Evolutionary conservation across 2,797 vertebrate species (phyloP), one percentile per base, ranked within the genome.

Genomic region (Periparus ater): DNA sequence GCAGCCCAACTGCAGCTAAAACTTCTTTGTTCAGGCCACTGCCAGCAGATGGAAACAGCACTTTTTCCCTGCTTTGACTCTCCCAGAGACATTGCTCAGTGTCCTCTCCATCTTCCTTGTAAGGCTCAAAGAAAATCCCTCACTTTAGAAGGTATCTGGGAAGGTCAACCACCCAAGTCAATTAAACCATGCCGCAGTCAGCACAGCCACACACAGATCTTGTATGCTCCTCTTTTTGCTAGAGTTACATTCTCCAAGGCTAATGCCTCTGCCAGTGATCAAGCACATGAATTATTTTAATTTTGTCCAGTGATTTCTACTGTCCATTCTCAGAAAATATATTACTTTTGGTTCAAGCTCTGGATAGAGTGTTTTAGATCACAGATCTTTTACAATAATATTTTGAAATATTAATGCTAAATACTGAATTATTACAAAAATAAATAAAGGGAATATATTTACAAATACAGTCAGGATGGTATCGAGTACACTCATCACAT

Each of bases 221-320:
- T 91, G n/a, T n/a, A 61, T 34, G 38, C 36, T 86, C 53, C 42
- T 62, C 26, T 58, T 93, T 62, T 75, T 81, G 40, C 73, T 89
- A 50, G 19, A 91, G 34, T 66, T 86, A 88, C 60, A 5, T 86
- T 62, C 60, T 90, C 79, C 88, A 95, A 94, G 91, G 88, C 91
- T 81, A 84, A 19, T 54, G 80, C 17, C 22, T 88, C 82, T 89
- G 83, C 60, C 40, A 85, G 48, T 71, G 70, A 94, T 91, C 63
- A 82, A 91, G 57, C 18, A 62, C 57, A 73, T 76, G 61, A 91
- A 90, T 74, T 87, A 2, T 48, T 91, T 91, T 82, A 15, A 77
- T 95, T 96, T 96, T 93, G 85, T 92, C 48, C 36, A 54, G 67
- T 45, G 83, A 79, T 91, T 94, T 88, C 88, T 95, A 32, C 47